Conservation (phyloP, 2,113 vertebrate genomes). For the Caranx ignobilis region DNA sequence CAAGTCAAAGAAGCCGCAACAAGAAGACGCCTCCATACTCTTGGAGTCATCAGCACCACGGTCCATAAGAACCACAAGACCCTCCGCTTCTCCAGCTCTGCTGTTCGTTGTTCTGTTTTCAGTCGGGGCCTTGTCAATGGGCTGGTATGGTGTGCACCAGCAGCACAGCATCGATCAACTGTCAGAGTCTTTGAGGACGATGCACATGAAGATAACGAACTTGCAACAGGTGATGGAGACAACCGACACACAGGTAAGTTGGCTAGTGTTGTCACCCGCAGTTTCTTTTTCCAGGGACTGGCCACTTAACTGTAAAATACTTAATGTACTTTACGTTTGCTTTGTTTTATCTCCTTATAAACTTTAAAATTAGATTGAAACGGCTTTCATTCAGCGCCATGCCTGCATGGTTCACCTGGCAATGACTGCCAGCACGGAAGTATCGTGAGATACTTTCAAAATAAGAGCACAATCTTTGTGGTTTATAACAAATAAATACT, state of each 20-base stretch:
- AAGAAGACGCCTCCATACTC: not conserved
- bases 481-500: not conserved
- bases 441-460: not conserved
- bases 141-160: constrained; percentile 11
- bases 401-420: not conserved
- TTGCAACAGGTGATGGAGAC: constrained; percentile 26
- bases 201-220: not conserved
- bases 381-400: not conserved
- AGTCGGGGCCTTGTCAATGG: not conserved
- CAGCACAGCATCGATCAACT: constrained; percentile 3
- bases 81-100: not conserved
- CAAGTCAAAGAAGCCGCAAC: constrained; percentile 4
- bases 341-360: not conserved
- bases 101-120: not conserved
- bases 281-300: not conserved
- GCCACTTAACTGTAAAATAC: not conserved
- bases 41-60: not conserved
- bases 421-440: not conserved
- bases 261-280: not conserved
- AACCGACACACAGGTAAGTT: not conserved
- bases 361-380: not conserved
- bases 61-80: not conserved
- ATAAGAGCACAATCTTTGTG: not conserved
- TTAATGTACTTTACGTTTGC: not conserved
- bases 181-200: not conserved